Evolutionary conservation across 1,140 invertebrate species (phyloP), one percentile per base, ranked within the genome.

Genomic region (Dendroctonus valens): DNA sequence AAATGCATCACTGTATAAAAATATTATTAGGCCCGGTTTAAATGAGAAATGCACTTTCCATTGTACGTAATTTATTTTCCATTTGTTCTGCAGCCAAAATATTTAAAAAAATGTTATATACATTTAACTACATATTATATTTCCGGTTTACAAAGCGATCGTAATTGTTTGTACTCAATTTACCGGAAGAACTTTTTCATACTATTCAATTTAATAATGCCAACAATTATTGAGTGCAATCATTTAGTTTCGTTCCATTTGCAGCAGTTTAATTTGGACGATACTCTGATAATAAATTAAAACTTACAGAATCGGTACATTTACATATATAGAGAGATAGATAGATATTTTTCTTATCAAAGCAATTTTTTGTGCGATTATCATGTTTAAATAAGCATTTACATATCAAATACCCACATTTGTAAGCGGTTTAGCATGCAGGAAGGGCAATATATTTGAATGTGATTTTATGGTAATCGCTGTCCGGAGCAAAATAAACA

Each of bases 391-490:
- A 54, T 54, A 54, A 15, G 1, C 9, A 54, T 54, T 54, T 54
- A 2, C 52, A 54, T 54, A 51, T 51, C 9, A 54, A 54, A 37
- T 46, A 46, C 42, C 26, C 50, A 15, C 15, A 15, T 51, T 12
- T 12, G 40, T 38, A 54, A 37, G 8, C 9, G 52, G 52, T 40
- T 54, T 39, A 11, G 7, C 38, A 54, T 11, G 52, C 14, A 14
- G 52, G 6, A 9, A 14, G 6, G 8, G 8, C 4, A 54, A 54
- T 54, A 38, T 54, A 38, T 54, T 54, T 8, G 9, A 15, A 38
- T 54, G 38, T 11, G 6, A 54, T 37, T 54, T 54, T 54, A 54
- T 39, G 52, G 8, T 54, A 54, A 54, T 54, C 9, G 7, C 38
- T 39, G 8, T 54, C 14, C 7, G 38, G 11, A 11, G 52, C 11